Evolutionary conservation across 2,888 invertebrate genomes (phyloP).

Genomic region (Erebia aethiops): DNA sequence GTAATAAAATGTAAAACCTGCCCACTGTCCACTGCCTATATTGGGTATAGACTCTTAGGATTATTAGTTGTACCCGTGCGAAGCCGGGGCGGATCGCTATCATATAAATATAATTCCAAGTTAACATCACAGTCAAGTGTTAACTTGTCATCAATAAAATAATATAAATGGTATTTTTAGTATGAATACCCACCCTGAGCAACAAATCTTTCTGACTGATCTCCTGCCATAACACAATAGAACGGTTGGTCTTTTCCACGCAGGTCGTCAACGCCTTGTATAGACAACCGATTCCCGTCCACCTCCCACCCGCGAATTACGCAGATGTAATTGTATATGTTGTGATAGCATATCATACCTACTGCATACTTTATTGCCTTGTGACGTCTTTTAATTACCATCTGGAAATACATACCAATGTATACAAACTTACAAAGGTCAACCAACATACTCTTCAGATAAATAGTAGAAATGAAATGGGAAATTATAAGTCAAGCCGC

Average conservation of each 20-base stretch:
- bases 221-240: conserved; percentile 86
- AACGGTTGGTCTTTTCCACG: conserved; percentile 85
- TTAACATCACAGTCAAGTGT: too few relatives aligned
- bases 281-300: conserved; percentile 69
- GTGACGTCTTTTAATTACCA: conserved; percentile 46
- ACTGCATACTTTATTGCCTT: conserved; percentile 81
- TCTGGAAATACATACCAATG: conserved; percentile 40
- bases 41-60: too few relatives aligned
- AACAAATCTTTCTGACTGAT: conserved; percentile 87
- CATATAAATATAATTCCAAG: too few relatives aligned
- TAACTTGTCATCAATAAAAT: too few relatives aligned
- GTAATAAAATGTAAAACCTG: too few relatives aligned
- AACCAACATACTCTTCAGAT: too few relatives aligned
- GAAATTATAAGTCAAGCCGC: too few relatives aligned
- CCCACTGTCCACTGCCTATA: too few relatives aligned
- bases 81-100: too few relatives aligned
- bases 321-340: conserved; percentile 84
- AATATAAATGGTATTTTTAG: too few relatives aligned
- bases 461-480: too few relatives aligned
- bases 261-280: conserved; percentile 58
- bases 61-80: too few relatives aligned
- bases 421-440: not conserved
- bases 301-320: conserved; percentile 89
- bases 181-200: conserved; percentile 79
- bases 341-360: conserved; percentile 88